These are phyloP conservation scores for Colinus virginianus DNA, from an alignment of 2,113 vertebrate species.

Conservation along the genomic window DNA sequence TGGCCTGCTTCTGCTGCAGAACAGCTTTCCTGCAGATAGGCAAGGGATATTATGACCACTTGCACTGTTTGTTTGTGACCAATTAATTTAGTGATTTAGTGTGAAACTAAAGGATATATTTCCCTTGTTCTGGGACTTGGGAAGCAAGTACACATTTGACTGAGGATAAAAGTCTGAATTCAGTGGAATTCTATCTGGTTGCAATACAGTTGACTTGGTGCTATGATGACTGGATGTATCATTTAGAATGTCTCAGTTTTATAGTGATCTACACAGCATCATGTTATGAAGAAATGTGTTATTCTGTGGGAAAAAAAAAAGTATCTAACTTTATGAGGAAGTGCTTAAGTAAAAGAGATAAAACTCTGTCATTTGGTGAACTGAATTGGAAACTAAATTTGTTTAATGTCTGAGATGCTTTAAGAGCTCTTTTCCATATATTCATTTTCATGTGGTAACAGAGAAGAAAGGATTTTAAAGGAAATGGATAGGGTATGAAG, in stretches of 20 bases:
- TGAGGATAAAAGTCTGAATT: background rate
- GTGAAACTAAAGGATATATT: background rate
- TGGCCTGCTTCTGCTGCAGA: background rate
- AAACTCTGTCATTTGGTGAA: background rate
- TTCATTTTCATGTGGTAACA: background rate
- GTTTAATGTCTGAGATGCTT: background rate
- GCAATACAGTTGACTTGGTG: background rate
- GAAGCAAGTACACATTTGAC: background rate
- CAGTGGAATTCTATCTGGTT: background rate
- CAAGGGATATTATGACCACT: background rate
- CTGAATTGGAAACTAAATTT: background rate
- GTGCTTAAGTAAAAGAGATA: accelerated
- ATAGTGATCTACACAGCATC: background rate
- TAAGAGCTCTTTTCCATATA: background rate
- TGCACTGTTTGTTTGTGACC: background rate
- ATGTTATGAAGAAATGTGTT: background rate
- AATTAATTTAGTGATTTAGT: background rate
- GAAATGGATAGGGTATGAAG: background rate
- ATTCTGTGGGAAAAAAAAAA: background rate
- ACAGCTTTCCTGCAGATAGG: background rate
- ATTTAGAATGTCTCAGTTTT: background rate
- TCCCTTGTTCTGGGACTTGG: background rate
- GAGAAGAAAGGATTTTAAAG: background rate
- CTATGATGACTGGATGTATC: background rate
- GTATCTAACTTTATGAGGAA: background rate